Conservation (phyloP, 1,140 invertebrate genomes). For the Nephila pilipes region DNA sequence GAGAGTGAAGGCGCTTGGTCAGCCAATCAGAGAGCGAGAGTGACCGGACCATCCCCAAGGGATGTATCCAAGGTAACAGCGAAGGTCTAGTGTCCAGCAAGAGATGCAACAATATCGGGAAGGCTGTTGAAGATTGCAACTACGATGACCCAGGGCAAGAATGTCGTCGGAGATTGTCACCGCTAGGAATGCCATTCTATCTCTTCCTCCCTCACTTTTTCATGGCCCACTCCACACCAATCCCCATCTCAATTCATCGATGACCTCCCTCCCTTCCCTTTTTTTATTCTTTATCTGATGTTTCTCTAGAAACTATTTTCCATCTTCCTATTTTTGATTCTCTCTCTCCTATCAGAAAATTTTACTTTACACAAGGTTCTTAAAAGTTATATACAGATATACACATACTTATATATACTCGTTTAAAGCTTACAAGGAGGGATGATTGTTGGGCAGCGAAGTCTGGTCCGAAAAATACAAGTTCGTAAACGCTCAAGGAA, state of each 20-base stretch:
- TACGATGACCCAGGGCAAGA: conserved; percentile 38
- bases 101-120: conserved; percentile 73
- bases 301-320: background rate
- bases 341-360: background rate
- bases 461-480: background rate
- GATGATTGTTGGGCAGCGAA: conserved; percentile 28
- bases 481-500: background rate
- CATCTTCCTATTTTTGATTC: background rate
- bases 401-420: background rate
- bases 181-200: conserved; percentile 58
- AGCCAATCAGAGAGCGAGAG: conserved; percentile 74
- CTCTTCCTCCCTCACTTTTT: conserved; percentile 3
- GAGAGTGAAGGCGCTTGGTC: conserved; percentile 55
- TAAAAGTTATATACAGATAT: background rate
- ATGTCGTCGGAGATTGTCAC: conserved; percentile 74
- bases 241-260: conserved; percentile 73
- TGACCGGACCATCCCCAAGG: conserved; percentile 75
- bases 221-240: background rate
- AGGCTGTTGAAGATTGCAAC: conserved; percentile 71
- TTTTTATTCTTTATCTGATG: background rate
- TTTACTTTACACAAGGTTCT: background rate
- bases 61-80: conserved; percentile 76
- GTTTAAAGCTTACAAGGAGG: conserved; percentile 45
- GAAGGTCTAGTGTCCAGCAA: conserved; percentile 41
- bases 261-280: background rate